phyloP scores from a whole-genome alignment of 2,113 vertebrate species.

The Cheirogaleus medius region DNA sequence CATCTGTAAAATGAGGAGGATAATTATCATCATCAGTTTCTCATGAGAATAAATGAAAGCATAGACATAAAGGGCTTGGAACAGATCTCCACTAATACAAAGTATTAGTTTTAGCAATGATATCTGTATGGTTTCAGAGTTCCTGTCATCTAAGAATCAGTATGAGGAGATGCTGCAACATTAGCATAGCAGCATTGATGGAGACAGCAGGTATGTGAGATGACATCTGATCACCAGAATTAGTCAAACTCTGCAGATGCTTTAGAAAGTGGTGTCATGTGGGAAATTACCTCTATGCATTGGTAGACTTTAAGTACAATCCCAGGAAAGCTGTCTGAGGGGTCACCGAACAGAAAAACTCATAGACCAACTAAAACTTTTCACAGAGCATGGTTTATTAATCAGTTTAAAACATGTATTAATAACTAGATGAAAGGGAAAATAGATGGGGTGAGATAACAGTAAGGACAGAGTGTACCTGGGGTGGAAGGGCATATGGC shows the following conservation, averaged over 20 bases:
- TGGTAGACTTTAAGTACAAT: neutral
- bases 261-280: neutral
- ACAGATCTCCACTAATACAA: neutral
- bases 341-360: neutral
- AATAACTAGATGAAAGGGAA: neutral
- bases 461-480: neutral
- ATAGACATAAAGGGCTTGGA: neutral
- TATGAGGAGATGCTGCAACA: neutral
- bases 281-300: neutral
- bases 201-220: too few species aligned
- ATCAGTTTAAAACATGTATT: neutral
- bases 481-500: accelerated
- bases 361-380: neutral
- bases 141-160: neutral
- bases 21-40: neutral
- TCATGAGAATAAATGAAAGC: neutral
- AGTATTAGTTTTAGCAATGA: neutral
- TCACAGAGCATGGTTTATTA: neutral
- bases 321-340: neutral
- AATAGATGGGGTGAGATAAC: neutral
- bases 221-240: neutral
- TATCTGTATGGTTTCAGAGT: neutral
- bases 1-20: neutral
- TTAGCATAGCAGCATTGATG: accelerated
- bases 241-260: neutral